phyloP scores from a whole-genome alignment of 2,113 vertebrate genomes.

The Gymnocephalus cernua region DNA sequence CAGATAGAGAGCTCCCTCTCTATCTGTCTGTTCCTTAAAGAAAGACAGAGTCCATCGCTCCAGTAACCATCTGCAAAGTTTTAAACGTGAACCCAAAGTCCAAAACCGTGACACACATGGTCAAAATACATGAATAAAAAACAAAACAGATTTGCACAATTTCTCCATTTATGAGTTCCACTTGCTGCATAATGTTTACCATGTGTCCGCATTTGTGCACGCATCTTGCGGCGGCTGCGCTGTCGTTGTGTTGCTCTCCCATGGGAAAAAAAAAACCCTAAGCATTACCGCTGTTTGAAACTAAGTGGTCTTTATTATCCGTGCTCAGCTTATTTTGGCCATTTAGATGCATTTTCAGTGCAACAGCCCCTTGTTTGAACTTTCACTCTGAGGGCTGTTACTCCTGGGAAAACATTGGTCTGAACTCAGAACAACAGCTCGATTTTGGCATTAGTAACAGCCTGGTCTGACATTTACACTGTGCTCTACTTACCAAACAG shows the following conservation, averaged over 20 bases:
- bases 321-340: slow-evolving; percentile 15
- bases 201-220: slow-evolving; percentile 61
- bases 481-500: background rate
- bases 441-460: slow-evolving; percentile 5
- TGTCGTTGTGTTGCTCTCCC: slow-evolving; percentile 39
- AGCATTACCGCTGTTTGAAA: slow-evolving; percentile 37
- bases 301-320: slow-evolving; percentile 40
- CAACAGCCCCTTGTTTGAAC: slow-evolving; percentile 27
- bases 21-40: too few species aligned
- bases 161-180: slow-evolving; percentile 62
- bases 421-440: slow-evolving; percentile 19
- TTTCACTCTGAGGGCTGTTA: slow-evolving; percentile 12
- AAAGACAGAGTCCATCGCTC: slow-evolving; percentile 3
- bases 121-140: slow-evolving; percentile 50
- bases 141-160: slow-evolving; percentile 63
- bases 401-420: slow-evolving; percentile 50
- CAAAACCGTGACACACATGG: slow-evolving; percentile 7
- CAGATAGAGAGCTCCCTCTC: background rate
- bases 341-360: slow-evolving; percentile 42
- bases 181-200: slow-evolving; percentile 75
- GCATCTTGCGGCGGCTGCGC: slow-evolving; percentile 45
- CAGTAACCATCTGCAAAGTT: slow-evolving; percentile 29
- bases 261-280: slow-evolving; percentile 50
- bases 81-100: slow-evolving; percentile 36
- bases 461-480: slow-evolving; percentile 36